A percentile compares a stretch with the other conserved stretches of the same genome.
phyloP scores from a whole-genome alignment of 1,140 invertebrate genomes.

The Centruroides vittatus region DNA sequence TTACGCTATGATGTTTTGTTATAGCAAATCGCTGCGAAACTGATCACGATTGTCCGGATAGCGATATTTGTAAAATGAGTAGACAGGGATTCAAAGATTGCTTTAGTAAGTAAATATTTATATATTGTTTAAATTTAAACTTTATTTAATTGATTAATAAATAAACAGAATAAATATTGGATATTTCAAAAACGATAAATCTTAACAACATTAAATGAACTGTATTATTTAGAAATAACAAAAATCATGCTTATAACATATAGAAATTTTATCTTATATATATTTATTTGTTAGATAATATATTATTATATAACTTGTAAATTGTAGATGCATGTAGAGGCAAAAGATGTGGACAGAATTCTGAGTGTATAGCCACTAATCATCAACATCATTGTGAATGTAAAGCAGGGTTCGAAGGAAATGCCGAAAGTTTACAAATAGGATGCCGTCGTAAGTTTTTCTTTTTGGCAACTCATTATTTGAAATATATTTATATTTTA shows the following conservation, averaged over 20 bases:
- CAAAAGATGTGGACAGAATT: constrained; percentile 48
- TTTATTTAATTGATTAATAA: neutral
- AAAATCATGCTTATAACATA: no score
- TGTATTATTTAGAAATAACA: no score
- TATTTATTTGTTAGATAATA: no score
- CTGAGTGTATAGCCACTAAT: constrained; percentile 41
- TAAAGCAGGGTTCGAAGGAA: constrained; percentile 37
- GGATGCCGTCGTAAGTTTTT: constrained; percentile 14
- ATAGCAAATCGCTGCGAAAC: constrained; percentile 37
- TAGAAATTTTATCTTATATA: no score
- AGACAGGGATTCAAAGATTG: constrained; percentile 19
- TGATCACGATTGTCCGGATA: constrained; percentile 51
- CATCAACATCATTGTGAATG: constrained; percentile 39
- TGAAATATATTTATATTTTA: no score
- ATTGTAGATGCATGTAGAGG: constrained; percentile 14
- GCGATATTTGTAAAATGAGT: constrained; percentile 34
- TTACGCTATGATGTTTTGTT: neutral
- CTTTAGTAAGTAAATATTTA: constrained; percentile 7
- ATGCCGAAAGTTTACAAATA: constrained; percentile 56
- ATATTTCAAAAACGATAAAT: neutral
- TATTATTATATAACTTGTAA: no score
- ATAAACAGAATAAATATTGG: neutral
- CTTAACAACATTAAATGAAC: no score
- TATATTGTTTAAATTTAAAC: neutral
- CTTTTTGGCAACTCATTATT: no score